A percentile compares a stretch with the other conserved stretches of the same genome.
These are phyloP conservation scores for Saimiri boliviensis DNA, from an alignment of 2,113 vertebrate species.

Conservation along the genomic window DNA sequence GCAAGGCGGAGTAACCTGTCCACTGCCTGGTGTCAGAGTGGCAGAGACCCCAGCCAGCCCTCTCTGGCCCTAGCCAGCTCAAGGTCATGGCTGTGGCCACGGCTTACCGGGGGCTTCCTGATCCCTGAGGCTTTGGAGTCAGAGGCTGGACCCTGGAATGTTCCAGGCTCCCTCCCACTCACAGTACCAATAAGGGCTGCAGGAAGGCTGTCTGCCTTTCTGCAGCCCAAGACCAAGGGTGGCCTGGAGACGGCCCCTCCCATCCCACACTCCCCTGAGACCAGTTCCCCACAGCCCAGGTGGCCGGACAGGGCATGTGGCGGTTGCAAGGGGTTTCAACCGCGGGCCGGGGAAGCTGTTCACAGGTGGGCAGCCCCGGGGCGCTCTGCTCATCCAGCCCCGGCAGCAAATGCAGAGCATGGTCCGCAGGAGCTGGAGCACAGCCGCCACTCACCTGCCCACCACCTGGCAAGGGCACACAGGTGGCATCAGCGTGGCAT, in stretches of 20 bases:
- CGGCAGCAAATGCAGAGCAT: constrained; percentile 93
- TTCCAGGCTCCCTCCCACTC: not conserved
- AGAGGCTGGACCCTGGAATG: not conserved
- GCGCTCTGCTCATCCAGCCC: constrained; percentile 90
- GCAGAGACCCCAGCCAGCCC: too few species aligned
- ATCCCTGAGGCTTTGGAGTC: too few species aligned
- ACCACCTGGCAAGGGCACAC: not conserved
- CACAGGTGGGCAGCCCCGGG: constrained; percentile 84
- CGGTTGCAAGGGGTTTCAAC: constrained; percentile 84
- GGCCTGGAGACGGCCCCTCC: too few species aligned
- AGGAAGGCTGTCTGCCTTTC: not conserved
- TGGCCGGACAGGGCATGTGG: not conserved
- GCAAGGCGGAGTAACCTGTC: too few species aligned
- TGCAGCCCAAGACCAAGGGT: not conserved
- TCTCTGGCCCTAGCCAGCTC: not conserved
- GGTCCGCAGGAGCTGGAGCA: constrained; percentile 91
- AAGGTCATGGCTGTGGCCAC: not conserved
- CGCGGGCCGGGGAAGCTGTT: constrained; percentile 87
- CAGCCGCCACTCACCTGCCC: constrained; percentile 92
- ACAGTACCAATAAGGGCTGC: accelerated
- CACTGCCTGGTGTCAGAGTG: too few species aligned
- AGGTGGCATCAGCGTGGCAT: not conserved
- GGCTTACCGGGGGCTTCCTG: not conserved
- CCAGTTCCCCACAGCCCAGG: too few species aligned
- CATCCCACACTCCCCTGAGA: too few species aligned